Evolutionary conservation across 2,888 invertebrate species (phyloP).

Genomic region (Autographa pulchrina): DNA sequence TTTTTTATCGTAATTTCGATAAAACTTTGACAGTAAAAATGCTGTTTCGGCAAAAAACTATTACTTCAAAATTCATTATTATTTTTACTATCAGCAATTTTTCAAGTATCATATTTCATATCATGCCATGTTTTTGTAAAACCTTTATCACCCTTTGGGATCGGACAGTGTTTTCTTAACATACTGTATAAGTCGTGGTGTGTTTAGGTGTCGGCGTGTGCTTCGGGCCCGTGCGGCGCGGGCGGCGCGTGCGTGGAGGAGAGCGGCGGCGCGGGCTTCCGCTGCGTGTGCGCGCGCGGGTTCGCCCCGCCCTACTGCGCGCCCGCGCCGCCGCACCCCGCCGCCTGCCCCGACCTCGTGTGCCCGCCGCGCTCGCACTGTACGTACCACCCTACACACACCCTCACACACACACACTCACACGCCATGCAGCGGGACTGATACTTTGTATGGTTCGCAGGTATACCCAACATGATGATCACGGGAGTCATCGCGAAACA

Average conservation of each 20-base stretch:
- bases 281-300: slow-evolving; percentile 93
- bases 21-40: too few relatives aligned
- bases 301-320: slow-evolving; percentile 82
- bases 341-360: slow-evolving; percentile 82
- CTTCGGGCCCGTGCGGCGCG: slow-evolving; percentile 92
- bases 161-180: too few relatives aligned
- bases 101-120: too few relatives aligned
- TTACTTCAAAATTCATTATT: too few relatives aligned
- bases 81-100: too few relatives aligned
- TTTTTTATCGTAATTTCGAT: too few relatives aligned
- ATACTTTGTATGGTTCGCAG: slow-evolving; percentile 49
- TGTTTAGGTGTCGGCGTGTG: slow-evolving; percentile 90
- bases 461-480: slow-evolving; percentile 69
- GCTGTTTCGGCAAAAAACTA: too few relatives aligned
- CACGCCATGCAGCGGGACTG: not conserved
- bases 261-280: slow-evolving; percentile 79
- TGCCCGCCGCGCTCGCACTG: slow-evolving; percentile 93
- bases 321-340: slow-evolving; percentile 70
- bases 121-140: too few relatives aligned
- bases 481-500: slow-evolving; percentile 76
- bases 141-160: too few relatives aligned
- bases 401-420: too few relatives aligned
- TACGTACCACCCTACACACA: slow-evolving; percentile 55
- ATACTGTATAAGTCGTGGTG: not conserved
- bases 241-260: slow-evolving; percentile 92